Evolutionary conservation across 2,113 vertebrate species (phyloP).

Genomic region (Chionodraco myersi): DNA sequence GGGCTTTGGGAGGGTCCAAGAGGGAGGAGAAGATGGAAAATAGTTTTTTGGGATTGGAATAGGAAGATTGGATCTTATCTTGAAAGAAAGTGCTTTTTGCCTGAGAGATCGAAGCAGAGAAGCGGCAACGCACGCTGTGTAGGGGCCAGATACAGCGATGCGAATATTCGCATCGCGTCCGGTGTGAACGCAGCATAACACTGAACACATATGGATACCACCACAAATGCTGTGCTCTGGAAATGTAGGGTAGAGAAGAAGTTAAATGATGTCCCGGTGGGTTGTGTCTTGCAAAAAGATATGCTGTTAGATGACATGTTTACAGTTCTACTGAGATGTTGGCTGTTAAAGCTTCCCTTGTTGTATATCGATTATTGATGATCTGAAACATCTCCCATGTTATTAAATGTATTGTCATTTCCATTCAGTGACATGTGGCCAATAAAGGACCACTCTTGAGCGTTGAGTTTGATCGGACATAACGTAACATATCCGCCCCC

Average conservation of each 20-base stretch:
- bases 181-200: no score
- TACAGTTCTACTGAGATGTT: neutral
- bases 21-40: no score
- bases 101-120: no score
- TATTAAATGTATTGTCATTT: no score
- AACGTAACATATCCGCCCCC: neutral
- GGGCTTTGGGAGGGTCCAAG: no score
- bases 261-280: neutral
- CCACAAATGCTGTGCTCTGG: neutral
- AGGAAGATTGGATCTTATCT: no score
- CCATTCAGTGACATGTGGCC: neutral
- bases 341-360: neutral
- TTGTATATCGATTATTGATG: neutral
- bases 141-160: no score
- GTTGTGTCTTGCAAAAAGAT: neutral
- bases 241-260: neutral
- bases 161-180: no score
- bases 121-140: no score
- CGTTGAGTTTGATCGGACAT: neutral
- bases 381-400: neutral
- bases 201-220: no score
- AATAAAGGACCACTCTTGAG: neutral
- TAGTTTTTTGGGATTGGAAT: no score
- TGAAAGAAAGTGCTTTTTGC: no score
- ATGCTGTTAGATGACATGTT: neutral